phyloP scores from a whole-genome alignment of 2,797 vertebrate genomes.

The Dicrostonyx torquatus region DNA sequence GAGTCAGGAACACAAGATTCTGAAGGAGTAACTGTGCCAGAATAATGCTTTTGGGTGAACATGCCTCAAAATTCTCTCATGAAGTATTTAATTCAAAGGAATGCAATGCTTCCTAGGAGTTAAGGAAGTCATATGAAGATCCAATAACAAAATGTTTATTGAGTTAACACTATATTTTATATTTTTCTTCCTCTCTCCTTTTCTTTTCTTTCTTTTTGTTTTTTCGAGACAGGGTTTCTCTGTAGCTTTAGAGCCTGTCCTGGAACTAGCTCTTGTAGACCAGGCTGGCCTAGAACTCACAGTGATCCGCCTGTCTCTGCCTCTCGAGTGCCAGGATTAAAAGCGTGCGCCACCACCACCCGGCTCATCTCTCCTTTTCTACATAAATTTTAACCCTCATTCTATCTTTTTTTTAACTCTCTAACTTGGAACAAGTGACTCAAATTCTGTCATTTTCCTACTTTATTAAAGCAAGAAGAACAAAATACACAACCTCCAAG shows the following conservation, averaged over 20 bases:
- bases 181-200: constrained; percentile 6
- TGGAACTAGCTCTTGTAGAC: too few relatives aligned
- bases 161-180: not conserved
- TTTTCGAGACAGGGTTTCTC: too few relatives aligned
- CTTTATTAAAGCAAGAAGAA: not conserved
- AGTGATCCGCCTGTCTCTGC: too few relatives aligned
- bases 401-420: not conserved
- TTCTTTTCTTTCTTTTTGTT: too few relatives aligned
- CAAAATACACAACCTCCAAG: not conserved
- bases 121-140: not conserved
- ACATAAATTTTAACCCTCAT: not conserved
- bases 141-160: not conserved
- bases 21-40: not conserved
- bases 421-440: not conserved
- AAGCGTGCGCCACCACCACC: too few relatives aligned
- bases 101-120: not conserved
- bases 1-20: not conserved
- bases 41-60: not conserved
- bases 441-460: not conserved
- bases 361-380: not conserved
- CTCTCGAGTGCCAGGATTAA: too few relatives aligned
- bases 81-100: not conserved
- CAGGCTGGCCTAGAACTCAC: too few relatives aligned
- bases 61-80: not conserved
- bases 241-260: too few relatives aligned